Conservation (phyloP, 2,797 vertebrate genomes). For the Carapus acus region DNA sequence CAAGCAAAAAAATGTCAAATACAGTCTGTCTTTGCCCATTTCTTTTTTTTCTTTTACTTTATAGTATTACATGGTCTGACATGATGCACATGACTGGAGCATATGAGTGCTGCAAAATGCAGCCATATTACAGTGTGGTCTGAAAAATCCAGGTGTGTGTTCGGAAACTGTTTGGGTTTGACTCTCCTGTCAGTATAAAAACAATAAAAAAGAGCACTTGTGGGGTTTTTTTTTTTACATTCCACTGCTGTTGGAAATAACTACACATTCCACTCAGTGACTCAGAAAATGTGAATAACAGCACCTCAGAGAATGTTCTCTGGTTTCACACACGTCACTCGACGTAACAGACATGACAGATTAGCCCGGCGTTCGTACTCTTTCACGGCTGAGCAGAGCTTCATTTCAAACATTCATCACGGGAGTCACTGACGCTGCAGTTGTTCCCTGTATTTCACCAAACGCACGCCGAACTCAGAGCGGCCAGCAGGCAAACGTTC, state of each 20-base stretch:
- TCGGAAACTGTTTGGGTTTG: no score
- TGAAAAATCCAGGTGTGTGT: no score
- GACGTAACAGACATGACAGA: neutral
- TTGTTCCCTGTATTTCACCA: neutral
- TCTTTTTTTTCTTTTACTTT: no score
- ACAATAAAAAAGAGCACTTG: no score
- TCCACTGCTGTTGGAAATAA: no score
- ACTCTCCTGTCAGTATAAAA: no score
- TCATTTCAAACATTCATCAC: neutral
- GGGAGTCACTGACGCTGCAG: neutral
- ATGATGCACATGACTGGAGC: no score
- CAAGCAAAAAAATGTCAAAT: neutral
- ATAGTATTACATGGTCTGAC: no score
- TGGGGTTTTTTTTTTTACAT: no score
- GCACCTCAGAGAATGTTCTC: neutral
- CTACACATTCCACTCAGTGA: neutral
- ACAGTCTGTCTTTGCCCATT: neutral
- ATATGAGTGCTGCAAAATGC: no score
- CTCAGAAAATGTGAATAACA: neutral
- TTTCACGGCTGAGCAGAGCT: neutral
- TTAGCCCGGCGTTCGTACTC: neutral
- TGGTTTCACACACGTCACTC: neutral
- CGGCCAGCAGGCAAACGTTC: neutral
- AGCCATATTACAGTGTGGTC: no score
- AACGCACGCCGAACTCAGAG: conserved; percentile 2